Base-by-base conservation (phyloP, 2,888 invertebrate genomes). In the Cantharis lateralis region DNA sequence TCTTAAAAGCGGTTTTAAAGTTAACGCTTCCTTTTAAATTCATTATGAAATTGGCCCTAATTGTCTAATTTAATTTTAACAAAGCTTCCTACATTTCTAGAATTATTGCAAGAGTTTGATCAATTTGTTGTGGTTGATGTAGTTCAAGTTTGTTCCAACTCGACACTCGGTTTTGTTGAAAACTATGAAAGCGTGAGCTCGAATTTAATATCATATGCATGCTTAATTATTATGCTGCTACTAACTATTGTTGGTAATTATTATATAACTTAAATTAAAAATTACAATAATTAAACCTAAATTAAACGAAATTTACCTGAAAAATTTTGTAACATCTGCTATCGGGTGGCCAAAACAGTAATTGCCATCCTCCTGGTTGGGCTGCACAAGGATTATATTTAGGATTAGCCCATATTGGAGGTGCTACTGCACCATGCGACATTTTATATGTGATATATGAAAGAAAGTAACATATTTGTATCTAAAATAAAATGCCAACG, bases 241-340 rank as follows among this genome's bases (percentile, higher is more conserved):
- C 7, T 20, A 20, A 20, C 24, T 24, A 20, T 24, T 9, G 9
- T 24, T 24, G 24, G 20, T 20, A 20, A 20, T 4, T 2, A 48
- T 48, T 48, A 48, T 48, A 48, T 48, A 48, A 48, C n/a, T 13
- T 32, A 48, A n/a, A 48, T 32, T 28, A 28, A 10, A 13, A 48
- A 48, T 48, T 7, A 48, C n/a, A 13, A 13, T 4, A 32, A 13
- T 32, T 13, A 32, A n/a, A n/a, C n/a, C 13, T 32, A 32, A 48
- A 48, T 48, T 48, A 5, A 48, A 48, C 9, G 11, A 15, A 66
- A 81, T 79, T 82, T 85, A 92, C 93, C 90, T 95, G 93, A 85
- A 96, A 96, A 87, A 96, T 96, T 86, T 94, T 95, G 87, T 96
- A 96, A 88, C 96, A 96, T 87, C 94, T 93, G 79, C 94, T 94